phyloP scores from a whole-genome alignment of 2,888 invertebrate species.

The Machimus atricapillus region DNA sequence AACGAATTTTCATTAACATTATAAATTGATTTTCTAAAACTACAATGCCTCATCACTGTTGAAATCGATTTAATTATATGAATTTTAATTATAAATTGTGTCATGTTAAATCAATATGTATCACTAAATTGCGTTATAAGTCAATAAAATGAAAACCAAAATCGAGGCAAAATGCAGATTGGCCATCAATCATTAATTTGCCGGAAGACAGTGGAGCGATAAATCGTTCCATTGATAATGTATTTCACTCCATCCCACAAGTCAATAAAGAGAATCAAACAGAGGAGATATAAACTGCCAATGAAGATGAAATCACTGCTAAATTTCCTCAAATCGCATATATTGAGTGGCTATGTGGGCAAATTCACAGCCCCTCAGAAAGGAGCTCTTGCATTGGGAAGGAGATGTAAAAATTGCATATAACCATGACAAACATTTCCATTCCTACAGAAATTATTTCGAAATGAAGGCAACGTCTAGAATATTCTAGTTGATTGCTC shows the following conservation, averaged over 20 bases:
- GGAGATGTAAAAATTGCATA: not conserved
- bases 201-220: not conserved
- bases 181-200: not conserved
- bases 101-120: not conserved
- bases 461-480: not conserved
- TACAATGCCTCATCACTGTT: not conserved
- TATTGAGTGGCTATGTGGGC: not conserved
- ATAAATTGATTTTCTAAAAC: not conserved
- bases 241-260: not conserved
- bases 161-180: not conserved
- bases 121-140: not conserved
- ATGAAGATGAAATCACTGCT: not conserved
- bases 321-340: not conserved
- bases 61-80: not conserved
- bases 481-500: not conserved
- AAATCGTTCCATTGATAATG: not conserved
- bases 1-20: not conserved
- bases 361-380: not conserved
- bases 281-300: not conserved
- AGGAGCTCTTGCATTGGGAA: not conserved
- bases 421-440: not conserved
- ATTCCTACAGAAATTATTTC: not conserved
- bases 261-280: not conserved
- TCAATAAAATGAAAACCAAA: not conserved
- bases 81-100: not conserved